Evolutionary conservation across 1,140 invertebrate genomes (phyloP), one percentile per base, ranked within the genome.

Genomic region (Atta colombica): DNA sequence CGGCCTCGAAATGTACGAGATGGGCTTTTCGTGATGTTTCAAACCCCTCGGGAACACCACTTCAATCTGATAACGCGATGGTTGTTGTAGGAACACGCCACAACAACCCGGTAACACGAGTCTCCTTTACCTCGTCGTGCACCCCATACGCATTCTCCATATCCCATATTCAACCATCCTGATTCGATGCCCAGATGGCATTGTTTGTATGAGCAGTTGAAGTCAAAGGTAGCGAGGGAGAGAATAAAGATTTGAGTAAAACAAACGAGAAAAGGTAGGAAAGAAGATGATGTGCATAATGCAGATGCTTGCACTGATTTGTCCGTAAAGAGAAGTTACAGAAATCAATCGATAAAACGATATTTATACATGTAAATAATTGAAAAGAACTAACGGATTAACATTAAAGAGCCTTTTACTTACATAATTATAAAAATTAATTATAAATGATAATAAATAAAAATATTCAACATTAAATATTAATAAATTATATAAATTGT

Each of bases 31-130:
- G 80, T 65, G 85, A 89, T 77, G 84, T 80, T 63, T 25, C 75
- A 77, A 49, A 77, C 31, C 61, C 84, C 61, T 75, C 53, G 84
- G 78, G 89, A 90, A 82, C 77, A 65, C 69, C 81, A 77, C 88
- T 90, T 87, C 89, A 85, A 93, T 93, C 93, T 90, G 91, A 93
- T 92, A 92, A 91, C 89, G 80, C 82, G 86, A 88, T 90, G 81
- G 89, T 86, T 86, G 84, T 85, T 87, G 90, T 88, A 88, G 49
- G 85, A 90, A 90, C 89, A 91, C 35, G 86, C 88, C 87, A 78
- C 91, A 92, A 90, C 90, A 92, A 88, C 80, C 87, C 81, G 77
- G 91, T 89, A 90, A 81, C 87, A 88, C 72, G 65, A 71, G 18
- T 66, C 69, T 87, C 82, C 72, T 63, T 78, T 55, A 45, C 77